Conservation (phyloP, 2,888 invertebrate genomes). For the Lysandra coridon region DNA sequence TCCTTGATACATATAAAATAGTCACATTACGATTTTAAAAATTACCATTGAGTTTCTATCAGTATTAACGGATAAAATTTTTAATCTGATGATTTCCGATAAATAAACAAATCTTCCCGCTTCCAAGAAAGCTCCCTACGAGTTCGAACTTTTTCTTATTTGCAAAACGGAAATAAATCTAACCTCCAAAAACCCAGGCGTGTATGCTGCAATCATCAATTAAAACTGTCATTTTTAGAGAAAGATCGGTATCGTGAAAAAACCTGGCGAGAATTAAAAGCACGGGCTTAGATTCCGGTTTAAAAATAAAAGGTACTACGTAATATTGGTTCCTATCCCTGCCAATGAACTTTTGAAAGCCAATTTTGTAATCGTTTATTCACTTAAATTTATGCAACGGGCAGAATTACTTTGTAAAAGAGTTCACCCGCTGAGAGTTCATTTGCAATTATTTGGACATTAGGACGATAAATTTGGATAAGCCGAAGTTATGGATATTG, state of each 20-base stretch:
- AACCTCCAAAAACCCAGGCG: background rate
- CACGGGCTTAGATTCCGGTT: conserved; percentile 12
- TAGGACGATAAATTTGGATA: conserved; percentile 7
- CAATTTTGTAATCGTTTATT: conserved; percentile 27
- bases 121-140: conserved; percentile 6
- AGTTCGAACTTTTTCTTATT: conserved; percentile 16
- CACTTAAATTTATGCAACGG: conserved; percentile 1
- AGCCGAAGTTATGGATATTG: conserved; percentile 2
- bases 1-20: background rate
- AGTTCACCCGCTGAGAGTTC: conserved; percentile 24
- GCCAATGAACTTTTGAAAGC: conserved; percentile 26
- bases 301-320: conserved; percentile 13
- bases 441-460: conserved; percentile 25
- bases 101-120: background rate
- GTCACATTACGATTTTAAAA: background rate
- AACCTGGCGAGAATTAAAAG: background rate
- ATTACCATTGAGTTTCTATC: background rate
- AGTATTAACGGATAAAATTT: background rate
- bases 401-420: conserved; percentile 3
- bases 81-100: background rate
- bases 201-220: background rate
- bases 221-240: conserved; percentile 20
- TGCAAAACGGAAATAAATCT: conserved; percentile 12
- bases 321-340: conserved; percentile 23
- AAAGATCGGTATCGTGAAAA: conserved; percentile 18